These are phyloP conservation scores for Labeo rohita DNA, from an alignment of 2,113 vertebrate species.

Conservation along the genomic window DNA sequence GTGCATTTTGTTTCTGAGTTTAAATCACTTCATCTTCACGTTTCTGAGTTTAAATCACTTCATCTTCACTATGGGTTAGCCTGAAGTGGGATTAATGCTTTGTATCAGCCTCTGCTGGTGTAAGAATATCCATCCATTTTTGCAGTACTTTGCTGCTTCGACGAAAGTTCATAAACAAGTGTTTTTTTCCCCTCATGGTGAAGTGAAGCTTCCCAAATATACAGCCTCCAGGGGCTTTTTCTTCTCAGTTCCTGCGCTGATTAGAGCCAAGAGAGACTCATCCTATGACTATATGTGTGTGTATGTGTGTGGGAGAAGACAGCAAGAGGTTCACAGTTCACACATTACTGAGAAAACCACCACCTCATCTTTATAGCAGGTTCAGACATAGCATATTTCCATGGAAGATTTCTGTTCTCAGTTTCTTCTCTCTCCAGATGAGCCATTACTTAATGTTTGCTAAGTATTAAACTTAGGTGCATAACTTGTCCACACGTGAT, in stretches of 20 bases:
- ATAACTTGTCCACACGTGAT: not conserved
- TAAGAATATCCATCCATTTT: not conserved
- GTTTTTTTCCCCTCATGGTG: not conserved
- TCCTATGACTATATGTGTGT: constrained; percentile 17
- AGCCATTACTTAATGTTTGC: not conserved
- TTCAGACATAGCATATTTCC: not conserved
- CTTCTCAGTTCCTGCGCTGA: constrained; percentile 21
- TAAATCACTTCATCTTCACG: not conserved
- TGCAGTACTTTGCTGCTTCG: not conserved
- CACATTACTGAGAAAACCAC: not conserved
- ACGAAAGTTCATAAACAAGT: not conserved
- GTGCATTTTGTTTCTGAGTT: not conserved
- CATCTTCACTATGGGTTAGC: not conserved
- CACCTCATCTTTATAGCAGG: constrained; percentile 6
- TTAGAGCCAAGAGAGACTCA: not conserved
- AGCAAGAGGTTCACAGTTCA: not conserved
- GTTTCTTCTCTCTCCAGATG: not conserved
- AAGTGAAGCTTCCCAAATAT: not conserved
- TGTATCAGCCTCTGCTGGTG: not conserved
- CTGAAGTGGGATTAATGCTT: not conserved
- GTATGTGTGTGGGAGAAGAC: not conserved
- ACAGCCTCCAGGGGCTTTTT: not conserved
- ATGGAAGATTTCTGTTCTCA: not conserved
- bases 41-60: not conserved
- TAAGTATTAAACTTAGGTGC: constrained; percentile 3